phyloP scores from a whole-genome alignment of 2,888 invertebrate species.

The Cacoxenus indagator region DNA sequence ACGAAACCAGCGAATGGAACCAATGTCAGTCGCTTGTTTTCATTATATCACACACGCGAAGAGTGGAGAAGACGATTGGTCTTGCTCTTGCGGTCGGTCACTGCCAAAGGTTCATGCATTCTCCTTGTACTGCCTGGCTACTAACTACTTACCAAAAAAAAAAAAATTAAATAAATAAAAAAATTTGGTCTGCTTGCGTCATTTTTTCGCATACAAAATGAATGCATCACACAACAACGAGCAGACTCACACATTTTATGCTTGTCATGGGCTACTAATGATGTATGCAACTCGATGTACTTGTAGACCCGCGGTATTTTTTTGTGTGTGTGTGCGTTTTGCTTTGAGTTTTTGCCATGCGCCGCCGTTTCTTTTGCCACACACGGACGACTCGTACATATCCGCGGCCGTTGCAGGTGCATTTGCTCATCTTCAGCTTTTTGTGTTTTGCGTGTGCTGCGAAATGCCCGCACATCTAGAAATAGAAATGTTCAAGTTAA shows the following conservation, averaged over 20 bases:
- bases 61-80: not conserved
- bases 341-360: constrained; percentile 1
- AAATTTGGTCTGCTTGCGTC: not conserved
- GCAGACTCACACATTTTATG: constrained; percentile 29
- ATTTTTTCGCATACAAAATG: not conserved
- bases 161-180: not conserved
- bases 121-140: not conserved
- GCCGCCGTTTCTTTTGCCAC: constrained; percentile 22
- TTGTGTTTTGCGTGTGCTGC: constrained; percentile 24
- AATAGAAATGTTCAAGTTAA: constrained; percentile 35
- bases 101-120: constrained; percentile 6
- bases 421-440: not conserved
- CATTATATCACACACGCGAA: constrained; percentile 6
- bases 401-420: constrained; percentile 16
- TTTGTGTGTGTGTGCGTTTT: not conserved
- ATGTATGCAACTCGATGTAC: constrained; percentile 40
- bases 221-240: constrained; percentile 4
- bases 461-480: constrained; percentile 49
- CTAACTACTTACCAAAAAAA: no score
- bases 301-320: not conserved
- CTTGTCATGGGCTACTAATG: constrained; percentile 49
- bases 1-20: constrained; percentile 53
- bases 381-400: constrained; percentile 5
- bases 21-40: constrained; percentile 51
- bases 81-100: constrained; percentile 4